Percentiles rank a stretch among this genome's conserved stretches.
Conservation (phyloP, 2,888 invertebrate species). For the Oscheius sp. region DNA sequence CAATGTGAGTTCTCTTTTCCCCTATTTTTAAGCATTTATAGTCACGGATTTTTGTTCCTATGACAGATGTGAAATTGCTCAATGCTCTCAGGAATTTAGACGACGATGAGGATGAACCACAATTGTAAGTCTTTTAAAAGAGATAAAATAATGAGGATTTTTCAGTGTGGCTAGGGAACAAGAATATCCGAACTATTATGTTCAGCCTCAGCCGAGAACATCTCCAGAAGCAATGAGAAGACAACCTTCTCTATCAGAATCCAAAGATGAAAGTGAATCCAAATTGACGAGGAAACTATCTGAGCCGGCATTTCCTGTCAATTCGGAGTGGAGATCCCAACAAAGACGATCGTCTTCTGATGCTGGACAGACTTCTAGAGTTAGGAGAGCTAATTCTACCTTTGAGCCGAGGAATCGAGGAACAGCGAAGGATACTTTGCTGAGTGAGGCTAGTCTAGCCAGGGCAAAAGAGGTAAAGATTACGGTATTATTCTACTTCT, state of each 20-base stretch:
- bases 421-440: neutral
- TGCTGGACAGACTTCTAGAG: neutral
- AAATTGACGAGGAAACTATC: conserved; percentile 3
- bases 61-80: neutral
- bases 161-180: neutral
- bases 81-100: neutral
- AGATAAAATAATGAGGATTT: too few species aligned
- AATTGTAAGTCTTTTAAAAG: neutral
- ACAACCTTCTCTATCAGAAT: neutral
- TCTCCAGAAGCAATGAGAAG: neutral
- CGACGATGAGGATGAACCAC: neutral
- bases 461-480: conserved; percentile 3
- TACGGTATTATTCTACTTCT: neutral
- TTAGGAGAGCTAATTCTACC: conserved; percentile 20
- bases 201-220: neutral
- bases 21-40: neutral
- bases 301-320: conserved; percentile 11
- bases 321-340: neutral
- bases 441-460: conserved; percentile 15
- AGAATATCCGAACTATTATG: neutral
- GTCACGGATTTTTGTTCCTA: neutral
- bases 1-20: neutral
- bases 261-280: neutral
- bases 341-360: conserved; percentile 5
- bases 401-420: conserved; percentile 12